phyloP scores from a whole-genome alignment of 2,797 vertebrate genomes.

The Staurois parvus region DNA sequence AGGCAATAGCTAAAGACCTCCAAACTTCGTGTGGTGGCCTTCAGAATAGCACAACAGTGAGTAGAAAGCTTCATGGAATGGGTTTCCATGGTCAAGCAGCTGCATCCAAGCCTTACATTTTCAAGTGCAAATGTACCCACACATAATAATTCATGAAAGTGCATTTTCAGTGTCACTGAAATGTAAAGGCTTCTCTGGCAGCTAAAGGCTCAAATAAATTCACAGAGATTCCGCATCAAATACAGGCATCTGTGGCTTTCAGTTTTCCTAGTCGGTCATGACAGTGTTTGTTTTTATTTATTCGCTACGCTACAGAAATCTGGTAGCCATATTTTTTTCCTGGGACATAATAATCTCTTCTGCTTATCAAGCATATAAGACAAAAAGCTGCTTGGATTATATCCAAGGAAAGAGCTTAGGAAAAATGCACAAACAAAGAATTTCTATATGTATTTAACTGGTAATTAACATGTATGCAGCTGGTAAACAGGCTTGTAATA shows the following conservation, averaged over 20 bases:
- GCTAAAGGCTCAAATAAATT: background rate
- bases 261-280: background rate
- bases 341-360: background rate
- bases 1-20: no score
- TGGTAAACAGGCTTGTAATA: conserved; percentile 33
- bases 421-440: background rate
- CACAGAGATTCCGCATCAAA: background rate
- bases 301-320: background rate
- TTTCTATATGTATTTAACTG: background rate
- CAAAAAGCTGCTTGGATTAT: conserved; percentile 8
- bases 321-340: conserved; percentile 14
- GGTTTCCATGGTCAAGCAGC: no score
- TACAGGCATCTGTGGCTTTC: background rate
- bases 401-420: conserved; percentile 23
- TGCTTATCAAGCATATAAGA: background rate
- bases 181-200: background rate
- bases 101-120: no score
- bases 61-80: no score
- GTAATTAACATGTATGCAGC: conserved; percentile 39
- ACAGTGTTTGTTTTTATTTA: conserved; percentile 27
- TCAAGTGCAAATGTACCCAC: no score
- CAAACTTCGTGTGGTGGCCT: no score
- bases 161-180: no score
- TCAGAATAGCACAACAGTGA: no score
- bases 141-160: no score